Percentiles rank a stretch among this genome's conserved stretches.
phyloP scores from a whole-genome alignment of 2,888 invertebrate species.

The Drosophila mulleri region DNA sequence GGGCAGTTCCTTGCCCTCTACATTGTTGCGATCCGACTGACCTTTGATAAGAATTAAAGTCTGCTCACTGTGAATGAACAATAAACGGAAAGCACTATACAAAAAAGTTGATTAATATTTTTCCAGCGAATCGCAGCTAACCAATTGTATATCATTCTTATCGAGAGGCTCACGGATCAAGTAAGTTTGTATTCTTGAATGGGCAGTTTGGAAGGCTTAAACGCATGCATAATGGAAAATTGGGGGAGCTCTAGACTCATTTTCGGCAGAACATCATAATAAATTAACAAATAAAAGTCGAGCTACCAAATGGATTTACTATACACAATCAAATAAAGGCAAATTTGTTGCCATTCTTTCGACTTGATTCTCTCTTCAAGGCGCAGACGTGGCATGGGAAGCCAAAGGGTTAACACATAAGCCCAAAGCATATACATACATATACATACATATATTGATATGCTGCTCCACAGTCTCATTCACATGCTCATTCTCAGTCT shows the following conservation, averaged over 20 bases:
- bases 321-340: conserved; percentile 68
- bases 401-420: background rate
- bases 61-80: background rate
- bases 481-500: conserved; percentile 11
- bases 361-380: conserved; percentile 56
- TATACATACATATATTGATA: background rate
- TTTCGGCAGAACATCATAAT: conserved; percentile 77
- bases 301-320: conserved; percentile 63
- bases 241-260: conserved; percentile 71
- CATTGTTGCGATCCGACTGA: conserved; percentile 7
- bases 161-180: conserved; percentile 5
- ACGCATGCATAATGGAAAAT: conserved; percentile 69
- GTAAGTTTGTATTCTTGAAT: conserved; percentile 47
- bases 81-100: conserved; percentile 15
- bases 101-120: conserved; percentile 60
- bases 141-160: conserved; percentile 26
- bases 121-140: conserved; percentile 58
- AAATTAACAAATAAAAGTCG: conserved; percentile 79
- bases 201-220: conserved; percentile 64
- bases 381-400: conserved; percentile 31
- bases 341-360: conserved; percentile 66
- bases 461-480: background rate
- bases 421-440: background rate
- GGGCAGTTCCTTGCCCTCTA: conserved; percentile 3
- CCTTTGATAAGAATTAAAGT: conserved; percentile 11